A percentile compares a stretch with the other conserved stretches of the same genome.
These are phyloP conservation scores for Apistogramma diplotaenia DNA, from an alignment of 2,113 vertebrate species.

Conservation along the genomic window DNA sequence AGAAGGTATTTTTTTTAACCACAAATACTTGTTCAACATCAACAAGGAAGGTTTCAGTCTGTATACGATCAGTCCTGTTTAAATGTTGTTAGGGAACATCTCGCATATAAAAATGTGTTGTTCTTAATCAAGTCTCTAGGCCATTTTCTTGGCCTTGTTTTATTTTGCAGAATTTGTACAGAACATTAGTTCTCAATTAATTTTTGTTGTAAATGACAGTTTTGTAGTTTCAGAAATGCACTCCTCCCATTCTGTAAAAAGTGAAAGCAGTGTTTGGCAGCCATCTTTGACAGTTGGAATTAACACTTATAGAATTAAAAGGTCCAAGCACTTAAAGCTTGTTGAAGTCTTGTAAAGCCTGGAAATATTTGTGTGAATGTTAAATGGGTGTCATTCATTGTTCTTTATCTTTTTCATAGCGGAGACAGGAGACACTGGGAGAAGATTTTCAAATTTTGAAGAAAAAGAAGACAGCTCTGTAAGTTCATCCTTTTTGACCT, in stretches of 20 bases:
- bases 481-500: conserved; percentile 51
- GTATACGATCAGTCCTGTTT: not conserved
- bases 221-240: not conserved
- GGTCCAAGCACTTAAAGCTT: not conserved
- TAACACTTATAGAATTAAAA: not conserved
- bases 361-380: not conserved
- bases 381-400: conserved; percentile 3
- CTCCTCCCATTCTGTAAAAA: not conserved
- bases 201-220: not conserved
- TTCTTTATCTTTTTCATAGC: conserved; percentile 43
- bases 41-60: not conserved
- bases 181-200: not conserved
- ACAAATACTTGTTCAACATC: not conserved
- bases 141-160: too few relatives aligned
- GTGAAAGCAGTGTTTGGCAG: not conserved
- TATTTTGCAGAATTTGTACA: too few relatives aligned
- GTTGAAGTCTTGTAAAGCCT: not conserved
- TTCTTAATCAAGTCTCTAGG: too few relatives aligned
- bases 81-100: not conserved
- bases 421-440: not conserved
- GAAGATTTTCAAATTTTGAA: conserved; percentile 12
- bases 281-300: not conserved
- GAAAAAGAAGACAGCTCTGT: conserved; percentile 74
- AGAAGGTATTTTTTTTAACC: not conserved
- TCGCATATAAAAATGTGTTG: too few relatives aligned